Base-by-base conservation (phyloP, 2,797 vertebrate species). In the Gobio occitaniae region DNA sequence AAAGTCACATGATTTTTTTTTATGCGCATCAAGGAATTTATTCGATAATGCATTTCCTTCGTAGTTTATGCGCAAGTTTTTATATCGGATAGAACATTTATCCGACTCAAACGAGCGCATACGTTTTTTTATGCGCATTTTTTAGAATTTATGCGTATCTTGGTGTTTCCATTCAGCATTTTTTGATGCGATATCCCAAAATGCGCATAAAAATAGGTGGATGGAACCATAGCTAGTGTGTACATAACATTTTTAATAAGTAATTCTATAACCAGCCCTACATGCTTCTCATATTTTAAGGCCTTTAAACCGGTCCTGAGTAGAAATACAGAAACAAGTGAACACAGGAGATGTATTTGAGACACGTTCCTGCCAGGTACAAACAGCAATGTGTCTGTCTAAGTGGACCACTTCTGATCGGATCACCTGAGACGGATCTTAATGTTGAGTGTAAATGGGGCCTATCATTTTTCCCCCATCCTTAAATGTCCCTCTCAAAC, bases 381-480 rank as follows among this genome's bases (percentile, higher is more conserved):
- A 44, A 44, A 76, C 25, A 78, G 54, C 7, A 61, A 44, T 78
- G 15, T 6, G 38, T 44, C 36, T 2, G 4, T 61, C 75, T 61
- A 13, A n/a, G 76, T 16, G 63, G 16, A 47, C 38, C 56, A 78
- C n/a, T 78, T 78, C 4, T 47, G 38, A 78, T 59, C 41, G 6
- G 38, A 78, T 61, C 56, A 63, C 21, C 38, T 78, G 15, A 78
- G 38, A 77, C 19, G 16, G 50, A 16, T 61, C 21, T 61, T 78
- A 61, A 61, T 61, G 41, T 63, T 4, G n/a, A 63, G 56, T 63
- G 13, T 7, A 63, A 47, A 78, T 29, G 54, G 56, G 4, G 8
- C n/a, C 19, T 61, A 63, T n/a, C 47, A 52, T 87, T 76, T 84
- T 83, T 56, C 70, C 78, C 78, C 41, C 1, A 36, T 21, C 75